Evolutionary conservation across 1,140 invertebrate genomes (phyloP).

Genomic region (Drosophila funebris): DNA sequence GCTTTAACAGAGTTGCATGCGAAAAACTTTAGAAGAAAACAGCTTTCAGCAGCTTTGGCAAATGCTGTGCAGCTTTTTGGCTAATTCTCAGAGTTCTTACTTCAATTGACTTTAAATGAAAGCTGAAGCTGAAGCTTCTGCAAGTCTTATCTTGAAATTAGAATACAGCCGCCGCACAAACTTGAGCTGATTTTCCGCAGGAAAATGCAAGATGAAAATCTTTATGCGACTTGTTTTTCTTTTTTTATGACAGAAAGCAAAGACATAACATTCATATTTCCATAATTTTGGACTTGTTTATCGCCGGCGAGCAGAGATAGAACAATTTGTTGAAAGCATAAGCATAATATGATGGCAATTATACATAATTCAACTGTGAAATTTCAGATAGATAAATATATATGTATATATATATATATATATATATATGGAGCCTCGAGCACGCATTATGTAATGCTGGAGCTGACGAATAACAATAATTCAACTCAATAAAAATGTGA

Average conservation of each 20-base stretch:
- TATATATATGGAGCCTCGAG: not conserved
- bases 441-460: conserved; percentile 32
- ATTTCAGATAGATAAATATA: too few relatives aligned
- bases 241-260: conserved; percentile 11
- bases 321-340: conserved; percentile 1
- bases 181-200: not conserved
- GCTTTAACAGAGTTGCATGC: too few relatives aligned
- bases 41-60: too few relatives aligned
- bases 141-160: not conserved
- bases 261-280: conserved; percentile 19
- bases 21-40: too few relatives aligned
- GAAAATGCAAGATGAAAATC: conserved; percentile 14
- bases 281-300: conserved; percentile 13
- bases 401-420: not conserved
- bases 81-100: too few relatives aligned
- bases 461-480: conserved; percentile 69
- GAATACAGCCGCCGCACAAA: not conserved
- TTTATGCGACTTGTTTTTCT: conserved; percentile 10
- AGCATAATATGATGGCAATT: conserved; percentile 30
- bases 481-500: conserved; percentile 71
- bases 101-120: too few relatives aligned
- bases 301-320: not conserved
- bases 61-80: too few relatives aligned
- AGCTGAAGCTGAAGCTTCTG: too few relatives aligned
- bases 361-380: conserved; percentile 31